These are phyloP conservation scores for Augochlorella aurata DNA, from an alignment of 2,888 invertebrate genomes.

Conservation along the genomic window DNA sequence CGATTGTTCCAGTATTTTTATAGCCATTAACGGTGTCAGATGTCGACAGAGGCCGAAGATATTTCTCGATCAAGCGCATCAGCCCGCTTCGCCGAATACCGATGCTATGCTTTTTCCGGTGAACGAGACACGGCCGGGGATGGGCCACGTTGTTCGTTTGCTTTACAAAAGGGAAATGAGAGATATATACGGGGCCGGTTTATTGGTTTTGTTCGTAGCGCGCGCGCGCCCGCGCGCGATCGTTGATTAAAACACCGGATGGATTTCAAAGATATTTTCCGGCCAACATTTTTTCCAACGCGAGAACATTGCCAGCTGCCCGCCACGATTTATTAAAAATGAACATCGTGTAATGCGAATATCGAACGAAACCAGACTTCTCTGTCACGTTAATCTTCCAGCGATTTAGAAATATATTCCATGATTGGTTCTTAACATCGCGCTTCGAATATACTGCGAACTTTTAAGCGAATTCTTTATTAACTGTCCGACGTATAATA, in stretches of 20 bases:
- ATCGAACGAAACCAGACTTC: not conserved
- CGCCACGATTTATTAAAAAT: slow-evolving; percentile 17
- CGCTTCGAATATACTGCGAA: not conserved
- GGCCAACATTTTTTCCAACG: not conserved
- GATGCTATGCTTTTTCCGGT: too few relatives aligned
- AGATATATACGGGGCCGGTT: slow-evolving; percentile 29
- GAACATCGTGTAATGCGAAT: slow-evolving; percentile 7
- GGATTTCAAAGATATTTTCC: slow-evolving; percentile 37
- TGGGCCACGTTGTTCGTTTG: slow-evolving; percentile 13
- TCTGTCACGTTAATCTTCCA: not conserved
- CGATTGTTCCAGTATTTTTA: too few relatives aligned
- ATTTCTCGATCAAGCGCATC: too few relatives aligned
- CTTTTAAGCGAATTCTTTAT: too few relatives aligned
- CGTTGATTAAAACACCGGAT: slow-evolving; percentile 35
- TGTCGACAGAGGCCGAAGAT: too few relatives aligned
- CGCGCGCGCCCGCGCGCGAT: not conserved
- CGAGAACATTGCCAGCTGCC: not conserved
- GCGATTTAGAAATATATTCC: not conserved
- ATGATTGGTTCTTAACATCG: not conserved
- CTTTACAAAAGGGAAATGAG: slow-evolving; percentile 15
- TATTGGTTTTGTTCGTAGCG: slow-evolving; percentile 8
- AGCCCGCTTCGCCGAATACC: too few relatives aligned
- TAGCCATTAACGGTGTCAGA: too few relatives aligned
- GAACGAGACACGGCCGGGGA: slow-evolving; percentile 1
- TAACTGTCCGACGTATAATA: too few relatives aligned